Percentiles rank a stretch among this genome's conserved stretches.
Evolutionary conservation across 2,888 invertebrate genomes (phyloP).

Genomic region (Agrilus mali): DNA sequence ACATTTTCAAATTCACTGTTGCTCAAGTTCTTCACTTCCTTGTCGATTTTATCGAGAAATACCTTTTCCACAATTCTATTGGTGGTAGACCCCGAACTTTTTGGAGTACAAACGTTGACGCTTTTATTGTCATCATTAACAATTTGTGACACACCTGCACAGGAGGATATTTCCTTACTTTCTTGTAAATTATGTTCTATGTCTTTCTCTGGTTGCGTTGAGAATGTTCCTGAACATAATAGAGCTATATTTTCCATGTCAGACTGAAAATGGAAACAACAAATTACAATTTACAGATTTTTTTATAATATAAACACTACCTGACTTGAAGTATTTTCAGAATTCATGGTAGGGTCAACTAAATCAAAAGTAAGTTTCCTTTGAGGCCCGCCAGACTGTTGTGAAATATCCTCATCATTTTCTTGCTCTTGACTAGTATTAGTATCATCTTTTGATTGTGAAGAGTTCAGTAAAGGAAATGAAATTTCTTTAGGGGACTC

Average conservation of each 20-base stretch:
- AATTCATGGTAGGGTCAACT: too few relatives aligned
- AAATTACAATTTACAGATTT: background rate
- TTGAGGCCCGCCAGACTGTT: background rate
- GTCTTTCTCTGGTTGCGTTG: conserved; percentile 7
- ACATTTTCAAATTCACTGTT: conserved; percentile 22
- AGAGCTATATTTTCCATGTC: conserved; percentile 37
- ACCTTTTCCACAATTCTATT: background rate
- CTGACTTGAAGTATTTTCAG: conserved; percentile 1
- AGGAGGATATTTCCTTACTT: background rate
- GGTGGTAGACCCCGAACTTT: background rate
- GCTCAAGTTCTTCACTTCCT: conserved; percentile 19
- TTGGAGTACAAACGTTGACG: too few relatives aligned
- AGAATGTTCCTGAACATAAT: conserved; percentile 39
- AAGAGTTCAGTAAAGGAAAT: background rate
- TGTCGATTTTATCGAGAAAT: background rate
- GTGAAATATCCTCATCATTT: background rate
- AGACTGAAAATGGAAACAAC: conserved; percentile 1
- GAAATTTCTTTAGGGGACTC: background rate
- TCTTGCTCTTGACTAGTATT: background rate
- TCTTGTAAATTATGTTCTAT: background rate
- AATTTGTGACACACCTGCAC: too few relatives aligned
- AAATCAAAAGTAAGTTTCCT: background rate
- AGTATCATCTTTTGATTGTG: background rate
- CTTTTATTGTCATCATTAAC: too few relatives aligned
- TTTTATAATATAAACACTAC: background rate